Base-by-base conservation (phyloP, 2,888 invertebrate genomes). In the Parnassius orleans region DNA sequence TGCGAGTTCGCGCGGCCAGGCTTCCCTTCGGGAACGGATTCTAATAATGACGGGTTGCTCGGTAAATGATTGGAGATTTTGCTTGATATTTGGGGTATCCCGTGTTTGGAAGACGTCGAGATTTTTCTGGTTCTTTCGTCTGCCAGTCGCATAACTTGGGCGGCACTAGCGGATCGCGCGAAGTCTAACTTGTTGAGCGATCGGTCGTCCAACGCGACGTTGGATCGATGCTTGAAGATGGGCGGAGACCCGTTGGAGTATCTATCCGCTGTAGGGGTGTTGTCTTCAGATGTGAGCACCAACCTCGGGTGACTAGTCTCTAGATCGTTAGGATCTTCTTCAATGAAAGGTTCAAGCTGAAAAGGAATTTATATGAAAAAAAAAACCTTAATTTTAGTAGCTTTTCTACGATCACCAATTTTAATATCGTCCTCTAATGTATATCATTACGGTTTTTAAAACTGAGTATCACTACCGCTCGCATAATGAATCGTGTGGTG, bases 111-210 rank as follows among this genome's bases (percentile, higher is more conserved):
- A 0, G 80, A 70, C 0, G 87, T 80, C 0, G 84, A 79, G 65
- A 83, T 77, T 78, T 90, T 86, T 75, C 93, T 69, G 46, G 74
- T 70, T 75, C 92, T 67, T 65, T 80, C 77, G 72, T 86, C 66
- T 2, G 75, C 70, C 2, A 92, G 92, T 65, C 94, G 92, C 12
- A 96, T 93, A 10, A 63, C 63, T 42, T 94, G 93, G 0, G 93
- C 95, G 41, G 95, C 95, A 57, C 96, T 96, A 11, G 94, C 95
- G 64, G 95, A 96, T 65, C 95, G 81, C 0, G 92, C 93, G 76
- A 95, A 94, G 60, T 82, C 68, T 0, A 67, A 56, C 54, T 74
- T 77, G 33, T 68, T 78, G 0, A 77, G 73, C 0, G 78, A 75
- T 12, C 71, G 67, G 2, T 84, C 83, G 51, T 84, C 84, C 0